phyloP scores from a whole-genome alignment of 2,888 invertebrate species.

The Leuctra nigra region DNA sequence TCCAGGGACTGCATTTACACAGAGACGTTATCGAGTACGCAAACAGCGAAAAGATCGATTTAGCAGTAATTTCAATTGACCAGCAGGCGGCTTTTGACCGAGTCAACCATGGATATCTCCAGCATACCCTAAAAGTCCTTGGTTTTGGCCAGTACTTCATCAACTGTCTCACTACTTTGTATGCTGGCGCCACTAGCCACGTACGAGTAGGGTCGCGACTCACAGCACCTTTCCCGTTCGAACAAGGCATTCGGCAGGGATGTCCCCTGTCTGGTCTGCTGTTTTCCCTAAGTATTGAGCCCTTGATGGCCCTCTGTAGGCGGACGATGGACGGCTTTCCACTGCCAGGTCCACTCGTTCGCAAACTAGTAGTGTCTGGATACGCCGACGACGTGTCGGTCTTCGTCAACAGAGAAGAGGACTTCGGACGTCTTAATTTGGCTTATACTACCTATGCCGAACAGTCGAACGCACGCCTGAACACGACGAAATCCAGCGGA shows the following conservation, averaged over 20 bases:
- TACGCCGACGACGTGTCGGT: not conserved
- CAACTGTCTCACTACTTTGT: not conserved
- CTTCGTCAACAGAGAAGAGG: not conserved
- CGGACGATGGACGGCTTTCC: not conserved
- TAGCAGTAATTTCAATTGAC: not conserved
- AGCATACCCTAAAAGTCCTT: not conserved
- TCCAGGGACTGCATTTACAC: not conserved
- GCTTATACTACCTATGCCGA: no score
- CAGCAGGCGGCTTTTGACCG: conserved; percentile 1
- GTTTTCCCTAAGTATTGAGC: not conserved
- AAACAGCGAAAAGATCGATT: not conserved
- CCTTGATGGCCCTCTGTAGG: not conserved
- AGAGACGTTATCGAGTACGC: not conserved
- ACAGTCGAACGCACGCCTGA: no score
- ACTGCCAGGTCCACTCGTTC: not conserved
- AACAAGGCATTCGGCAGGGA: not conserved
- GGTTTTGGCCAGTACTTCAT: not conserved
- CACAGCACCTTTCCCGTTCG: not conserved
- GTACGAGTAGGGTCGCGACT: not conserved
- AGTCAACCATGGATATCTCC: not conserved
- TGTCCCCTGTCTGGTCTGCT: not conserved
- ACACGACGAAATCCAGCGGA: not conserved
- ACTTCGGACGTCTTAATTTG: not conserved
- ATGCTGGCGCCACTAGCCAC: not conserved
- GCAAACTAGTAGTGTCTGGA: not conserved